These are phyloP conservation scores for Artemia sp. DNA, from an alignment of 2,888 invertebrate species.

Conservation along the genomic window DNA sequence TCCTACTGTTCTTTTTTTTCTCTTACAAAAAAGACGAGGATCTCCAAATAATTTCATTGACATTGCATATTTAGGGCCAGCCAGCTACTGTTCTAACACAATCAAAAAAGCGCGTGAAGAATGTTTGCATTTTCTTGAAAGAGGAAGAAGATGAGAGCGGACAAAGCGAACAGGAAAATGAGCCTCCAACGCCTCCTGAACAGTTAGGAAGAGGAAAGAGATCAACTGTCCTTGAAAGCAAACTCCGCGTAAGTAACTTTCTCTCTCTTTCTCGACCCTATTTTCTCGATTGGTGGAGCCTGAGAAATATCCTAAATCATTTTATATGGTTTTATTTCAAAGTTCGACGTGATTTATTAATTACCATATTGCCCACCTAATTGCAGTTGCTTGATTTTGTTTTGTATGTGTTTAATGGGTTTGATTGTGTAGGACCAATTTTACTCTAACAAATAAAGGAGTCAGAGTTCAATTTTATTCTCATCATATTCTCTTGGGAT, in stretches of 20 bases:
- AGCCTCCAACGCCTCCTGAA: constrained; percentile 36
- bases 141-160: constrained; percentile 69
- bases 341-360: too few relatives aligned
- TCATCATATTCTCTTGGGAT: too few relatives aligned
- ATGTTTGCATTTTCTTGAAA: constrained; percentile 84
- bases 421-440: too few relatives aligned
- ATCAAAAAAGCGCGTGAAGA: constrained; percentile 85
- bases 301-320: too few relatives aligned
- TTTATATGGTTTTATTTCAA: too few relatives aligned
- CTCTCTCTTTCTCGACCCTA: too few relatives aligned
- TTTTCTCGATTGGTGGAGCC: too few relatives aligned
- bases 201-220: constrained; percentile 62
- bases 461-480: too few relatives aligned
- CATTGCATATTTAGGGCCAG: constrained; percentile 36
- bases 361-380: background rate
- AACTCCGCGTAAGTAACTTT: constrained; percentile 45
- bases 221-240: constrained; percentile 78
- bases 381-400: constrained; percentile 5
- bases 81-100: constrained; percentile 72
- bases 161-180: constrained; percentile 39
- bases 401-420: background rate
- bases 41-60: constrained; percentile 2
- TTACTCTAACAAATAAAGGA: too few relatives aligned
- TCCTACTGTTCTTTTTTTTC: too few relatives aligned
- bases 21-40: background rate